Percentiles rank a stretch among this genome's conserved stretches.
Conservation (phyloP, 1,140 invertebrate genomes). For the Solenopsis invicta region DNA sequence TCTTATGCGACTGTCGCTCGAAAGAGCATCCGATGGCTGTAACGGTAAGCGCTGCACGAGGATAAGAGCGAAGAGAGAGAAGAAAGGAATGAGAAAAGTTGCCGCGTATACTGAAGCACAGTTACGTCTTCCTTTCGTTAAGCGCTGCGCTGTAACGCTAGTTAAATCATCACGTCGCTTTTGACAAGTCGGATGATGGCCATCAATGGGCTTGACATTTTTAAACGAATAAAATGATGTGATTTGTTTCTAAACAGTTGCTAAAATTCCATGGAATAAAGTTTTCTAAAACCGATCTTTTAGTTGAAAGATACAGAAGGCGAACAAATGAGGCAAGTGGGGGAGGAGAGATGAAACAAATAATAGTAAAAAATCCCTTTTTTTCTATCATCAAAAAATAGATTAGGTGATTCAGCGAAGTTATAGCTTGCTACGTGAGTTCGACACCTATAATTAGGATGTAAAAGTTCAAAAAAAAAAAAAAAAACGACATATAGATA, state of each 20-base stretch:
- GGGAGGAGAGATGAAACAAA: background rate
- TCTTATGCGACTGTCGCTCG: slow-evolving; percentile 31
- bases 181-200: background rate
- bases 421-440: no score
- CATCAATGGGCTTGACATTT: slow-evolving; percentile 13
- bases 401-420: no score
- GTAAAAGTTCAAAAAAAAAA: no score
- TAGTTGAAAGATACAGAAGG: background rate
- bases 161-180: background rate
- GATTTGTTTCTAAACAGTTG: background rate
- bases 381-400: no score
- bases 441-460: no score
- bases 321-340: background rate
- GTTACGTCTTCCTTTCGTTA: slow-evolving; percentile 44
- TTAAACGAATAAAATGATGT: background rate
- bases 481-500: no score
- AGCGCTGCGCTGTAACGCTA: background rate
- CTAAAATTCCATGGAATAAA: background rate
- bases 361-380: background rate
- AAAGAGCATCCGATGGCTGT: slow-evolving; percentile 42
- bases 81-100: slow-evolving; percentile 43
- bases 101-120: slow-evolving; percentile 38
- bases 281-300: background rate
- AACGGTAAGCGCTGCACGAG: slow-evolving; percentile 2
- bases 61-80: slow-evolving; percentile 23